Evolutionary conservation across 2,888 invertebrate genomes (phyloP).

Genomic region (Urechis unicinctus): DNA sequence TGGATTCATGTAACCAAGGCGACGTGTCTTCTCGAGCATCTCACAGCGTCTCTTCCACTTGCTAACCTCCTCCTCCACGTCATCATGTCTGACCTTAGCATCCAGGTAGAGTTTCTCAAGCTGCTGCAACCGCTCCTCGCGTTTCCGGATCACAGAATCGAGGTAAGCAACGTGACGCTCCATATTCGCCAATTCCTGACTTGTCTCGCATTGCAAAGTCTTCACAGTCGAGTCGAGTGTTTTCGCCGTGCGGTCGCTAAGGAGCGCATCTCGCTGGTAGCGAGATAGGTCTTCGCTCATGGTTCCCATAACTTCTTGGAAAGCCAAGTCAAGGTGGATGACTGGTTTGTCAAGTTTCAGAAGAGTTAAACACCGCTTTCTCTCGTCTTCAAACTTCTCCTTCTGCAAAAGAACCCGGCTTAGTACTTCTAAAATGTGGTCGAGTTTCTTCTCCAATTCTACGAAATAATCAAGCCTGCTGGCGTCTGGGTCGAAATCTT

Average conservation of each 20-base stretch:
- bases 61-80: not conserved
- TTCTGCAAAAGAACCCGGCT: not conserved
- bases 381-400: not conserved
- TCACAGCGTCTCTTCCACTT: not conserved
- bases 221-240: not conserved
- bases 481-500: not conserved
- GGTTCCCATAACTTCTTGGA: not conserved
- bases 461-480: not conserved
- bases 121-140: not conserved
- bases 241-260: not conserved
- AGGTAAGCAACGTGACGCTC: not conserved
- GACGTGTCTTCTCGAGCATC: not conserved
- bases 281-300: not conserved
- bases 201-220: not conserved
- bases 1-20: not conserved
- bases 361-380: not conserved
- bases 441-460: not conserved
- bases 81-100: not conserved
- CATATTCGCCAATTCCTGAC: not conserved
- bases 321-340: not conserved
- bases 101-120: not conserved
- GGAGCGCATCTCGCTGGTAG: not conserved
- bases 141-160: not conserved
- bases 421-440: not conserved
- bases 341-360: not conserved